A percentile compares a stretch with the other conserved stretches of the same genome.
These are phyloP conservation scores for Brachyptera putata DNA, from an alignment of 2,888 invertebrate genomes.

Conservation along the genomic window DNA sequence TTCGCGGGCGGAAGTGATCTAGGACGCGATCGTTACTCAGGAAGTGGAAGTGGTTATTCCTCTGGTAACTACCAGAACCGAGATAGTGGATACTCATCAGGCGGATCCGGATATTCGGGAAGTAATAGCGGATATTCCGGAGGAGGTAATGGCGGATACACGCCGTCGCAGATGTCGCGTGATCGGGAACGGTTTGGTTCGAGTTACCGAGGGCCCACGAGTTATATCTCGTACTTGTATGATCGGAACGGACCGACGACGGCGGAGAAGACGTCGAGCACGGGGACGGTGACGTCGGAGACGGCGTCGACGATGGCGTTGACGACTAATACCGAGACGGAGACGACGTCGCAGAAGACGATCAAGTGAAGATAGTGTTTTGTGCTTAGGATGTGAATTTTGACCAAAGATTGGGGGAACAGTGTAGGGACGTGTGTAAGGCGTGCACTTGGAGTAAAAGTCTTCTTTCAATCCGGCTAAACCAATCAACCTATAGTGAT, in stretches of 20 bases:
- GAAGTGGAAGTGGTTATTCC: background rate
- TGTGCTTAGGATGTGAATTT: too few relatives aligned
- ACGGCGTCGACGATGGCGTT: slow-evolving; percentile 6
- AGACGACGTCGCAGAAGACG: slow-evolving; percentile 18
- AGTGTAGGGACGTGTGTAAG: too few relatives aligned
- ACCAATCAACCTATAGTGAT: too few relatives aligned
- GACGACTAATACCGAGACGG: slow-evolving; percentile 9
- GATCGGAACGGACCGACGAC: slow-evolving; percentile 24
- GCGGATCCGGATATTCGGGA: background rate
- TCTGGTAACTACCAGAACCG: too few relatives aligned
- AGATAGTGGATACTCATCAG: background rate
- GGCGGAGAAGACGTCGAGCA: slow-evolving; percentile 14
- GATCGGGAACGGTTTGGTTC: slow-evolving; percentile 12
- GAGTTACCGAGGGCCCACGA: slow-evolving; percentile 25
- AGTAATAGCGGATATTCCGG: background rate
- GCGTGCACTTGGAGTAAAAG: too few relatives aligned
- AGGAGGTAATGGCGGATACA: slow-evolving; percentile 1
- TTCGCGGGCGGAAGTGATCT: background rate
- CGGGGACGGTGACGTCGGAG: slow-evolving; percentile 1
- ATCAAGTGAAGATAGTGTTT: background rate
- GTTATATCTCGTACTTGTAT: slow-evolving; percentile 29
- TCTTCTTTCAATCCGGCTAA: too few relatives aligned
- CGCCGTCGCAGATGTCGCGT: background rate
- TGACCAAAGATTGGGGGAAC: too few relatives aligned
- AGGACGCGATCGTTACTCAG: background rate